Conservation (phyloP, 2,797 vertebrate species). For the Rhynchonycteris naso region DNA sequence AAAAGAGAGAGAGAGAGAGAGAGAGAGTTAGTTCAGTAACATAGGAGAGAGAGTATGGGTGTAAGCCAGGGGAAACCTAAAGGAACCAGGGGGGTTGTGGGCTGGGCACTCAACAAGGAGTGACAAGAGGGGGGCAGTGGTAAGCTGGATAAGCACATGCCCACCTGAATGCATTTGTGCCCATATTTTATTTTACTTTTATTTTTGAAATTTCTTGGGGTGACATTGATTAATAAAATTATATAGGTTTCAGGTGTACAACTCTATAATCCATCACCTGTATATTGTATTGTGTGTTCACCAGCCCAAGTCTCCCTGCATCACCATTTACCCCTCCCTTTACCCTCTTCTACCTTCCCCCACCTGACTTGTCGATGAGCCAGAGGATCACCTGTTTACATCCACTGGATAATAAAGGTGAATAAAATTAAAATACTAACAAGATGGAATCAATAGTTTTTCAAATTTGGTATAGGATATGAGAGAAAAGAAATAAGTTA, state of each 20-base stretch:
- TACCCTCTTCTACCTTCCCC: too few species aligned
- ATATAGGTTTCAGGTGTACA: too few species aligned
- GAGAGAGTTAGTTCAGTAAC: neutral
- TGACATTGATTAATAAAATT: too few species aligned
- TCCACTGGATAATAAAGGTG: neutral
- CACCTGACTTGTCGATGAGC: neutral
- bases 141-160: neutral
- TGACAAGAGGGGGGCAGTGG: rapidly evolving
- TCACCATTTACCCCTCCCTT: too few species aligned
- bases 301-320: too few species aligned
- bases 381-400: neutral
- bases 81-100: neutral
- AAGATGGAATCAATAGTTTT: neutral
- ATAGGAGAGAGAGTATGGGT: neutral
- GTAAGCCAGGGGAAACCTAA: neutral
- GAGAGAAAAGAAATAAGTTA: neutral
- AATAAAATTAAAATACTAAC: neutral
- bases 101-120: neutral
- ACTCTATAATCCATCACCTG: too few species aligned
- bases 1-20: too few species aligned
- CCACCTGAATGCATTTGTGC: neutral
- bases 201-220: too few species aligned
- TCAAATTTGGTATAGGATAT: neutral
- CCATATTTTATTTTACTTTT: neutral
- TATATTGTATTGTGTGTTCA: too few species aligned